Evolutionary conservation across 2,113 vertebrate genomes (phyloP), one percentile per base, ranked within the genome.

Genomic region (Pollachius pollachius): DNA sequence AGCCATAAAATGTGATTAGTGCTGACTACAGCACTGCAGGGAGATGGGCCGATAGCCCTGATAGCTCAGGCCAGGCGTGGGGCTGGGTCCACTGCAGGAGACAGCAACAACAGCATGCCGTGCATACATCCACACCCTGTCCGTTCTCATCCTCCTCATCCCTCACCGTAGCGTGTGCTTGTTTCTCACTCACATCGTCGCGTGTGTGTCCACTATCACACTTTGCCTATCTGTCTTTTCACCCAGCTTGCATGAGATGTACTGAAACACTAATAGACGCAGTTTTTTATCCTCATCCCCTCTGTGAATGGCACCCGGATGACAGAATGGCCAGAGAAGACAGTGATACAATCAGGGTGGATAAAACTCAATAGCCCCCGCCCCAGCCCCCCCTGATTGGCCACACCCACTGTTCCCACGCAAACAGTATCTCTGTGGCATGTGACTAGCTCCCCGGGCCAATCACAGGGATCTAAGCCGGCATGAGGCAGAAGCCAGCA

Each of bases 1-100:
- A 89, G 92, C 93, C 94, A 91, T 92, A 95, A 95, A 94, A 95
- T 95, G 91, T 94, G 93, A 95, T 94, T 96, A 95, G 74, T 93
- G 93, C 91, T 93, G 93, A 95, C 92, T 92, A 94, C 94, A 93
- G 93, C 91, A 93, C 90, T 93, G 90, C 88, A 87, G 90, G 87
- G 90, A 94, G 93, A 93, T 92, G 91, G 84, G 78, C 88, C 90
- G 92, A 95, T 95, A 93, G 93, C 91, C 87, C 86, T 76, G 84
- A 87, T 86, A 87, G 86, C 73, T 77, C 77, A 76, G 82, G 84
- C 85, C 84, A 84, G 84, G 81, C 83, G 18, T 78, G 82, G 60
- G 17, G 73, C 66, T 83, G 85, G 90, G 88, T 88, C 81, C 85
- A 85, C 87, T 88, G 89, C 90, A 94, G 84, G 88, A 87, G 84